These are phyloP conservation scores for Melipona quadrifasciata DNA, from an alignment of 1,140 invertebrate genomes.

Conservation along the genomic window DNA sequence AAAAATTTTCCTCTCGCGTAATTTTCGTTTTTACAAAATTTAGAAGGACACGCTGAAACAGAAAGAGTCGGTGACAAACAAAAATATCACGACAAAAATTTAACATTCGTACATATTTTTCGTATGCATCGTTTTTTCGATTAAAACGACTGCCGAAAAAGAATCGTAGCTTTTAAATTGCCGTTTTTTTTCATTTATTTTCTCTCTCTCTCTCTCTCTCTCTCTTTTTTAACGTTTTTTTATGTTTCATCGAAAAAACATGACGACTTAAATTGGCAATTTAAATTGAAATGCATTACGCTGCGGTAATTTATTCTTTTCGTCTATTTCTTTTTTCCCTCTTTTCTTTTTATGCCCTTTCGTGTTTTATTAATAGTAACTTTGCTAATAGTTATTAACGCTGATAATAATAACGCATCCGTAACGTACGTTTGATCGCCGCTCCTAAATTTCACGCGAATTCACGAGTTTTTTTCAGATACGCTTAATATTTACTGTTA, in stretches of 20 bases:
- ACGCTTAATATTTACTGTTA: slow-evolving; percentile 9
- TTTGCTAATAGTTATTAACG: not conserved
- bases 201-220: not conserved
- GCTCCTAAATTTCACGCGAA: not conserved
- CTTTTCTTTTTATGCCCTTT: not conserved
- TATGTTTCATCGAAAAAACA: not conserved
- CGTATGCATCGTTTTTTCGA: not conserved
- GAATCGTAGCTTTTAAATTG: not conserved
- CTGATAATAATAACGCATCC: not conserved
- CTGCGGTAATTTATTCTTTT: not conserved
- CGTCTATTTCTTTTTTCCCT: not conserved
- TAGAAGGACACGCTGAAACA: not conserved
- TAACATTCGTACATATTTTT: not conserved
- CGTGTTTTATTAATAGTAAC: not conserved
- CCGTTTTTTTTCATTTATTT: too few relatives aligned
- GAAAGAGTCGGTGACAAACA: too few relatives aligned
- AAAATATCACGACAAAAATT: not conserved
- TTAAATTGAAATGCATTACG: not conserved
- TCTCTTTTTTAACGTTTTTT: not conserved
- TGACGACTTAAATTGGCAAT: not conserved
- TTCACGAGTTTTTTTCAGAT: not conserved
- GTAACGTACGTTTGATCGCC: not conserved
- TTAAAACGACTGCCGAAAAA: not conserved
- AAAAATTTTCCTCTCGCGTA: not conserved
- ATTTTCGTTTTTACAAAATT: not conserved